Evolutionary conservation across 2,888 invertebrate genomes (phyloP).

Genomic region (Asteroscopus sphinx): DNA sequence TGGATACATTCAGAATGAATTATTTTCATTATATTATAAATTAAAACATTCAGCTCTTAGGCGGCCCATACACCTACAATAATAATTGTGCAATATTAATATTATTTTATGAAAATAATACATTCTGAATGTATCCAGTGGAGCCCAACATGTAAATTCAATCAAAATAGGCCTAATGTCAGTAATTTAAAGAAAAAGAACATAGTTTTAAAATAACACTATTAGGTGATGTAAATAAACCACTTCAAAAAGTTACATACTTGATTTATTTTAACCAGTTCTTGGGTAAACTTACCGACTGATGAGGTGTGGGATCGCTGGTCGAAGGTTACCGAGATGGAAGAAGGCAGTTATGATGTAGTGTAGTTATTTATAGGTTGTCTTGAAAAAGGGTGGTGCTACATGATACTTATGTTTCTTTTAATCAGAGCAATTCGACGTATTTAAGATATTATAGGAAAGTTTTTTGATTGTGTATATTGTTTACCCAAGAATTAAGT

Average conservation of each 20-base stretch:
- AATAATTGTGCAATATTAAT: too few species aligned
- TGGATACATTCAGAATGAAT: slow-evolving; percentile 4
- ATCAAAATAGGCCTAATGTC: slow-evolving; percentile 12
- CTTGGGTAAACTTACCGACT: slow-evolving; percentile 8
- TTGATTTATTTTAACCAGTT: slow-evolving; percentile 4
- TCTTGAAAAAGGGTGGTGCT: slow-evolving; percentile 50
- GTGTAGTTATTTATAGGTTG: slow-evolving; percentile 32
- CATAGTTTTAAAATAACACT: background rate
- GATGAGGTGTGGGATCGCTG: background rate
- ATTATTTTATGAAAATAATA: slow-evolving; percentile 1
- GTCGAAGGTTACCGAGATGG: slow-evolving; percentile 1
- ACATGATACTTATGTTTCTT: slow-evolving; percentile 36
- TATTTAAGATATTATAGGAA: slow-evolving; percentile 30
- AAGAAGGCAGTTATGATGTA: slow-evolving; percentile 8
- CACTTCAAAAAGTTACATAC: slow-evolving; percentile 3
- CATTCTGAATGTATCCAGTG: slow-evolving; percentile 3
- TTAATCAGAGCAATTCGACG: slow-evolving; percentile 31
- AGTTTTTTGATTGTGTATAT: slow-evolving; percentile 38
- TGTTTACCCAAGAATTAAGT: slow-evolving; percentile 27
- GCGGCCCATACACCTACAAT: too few species aligned
- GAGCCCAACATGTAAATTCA: background rate
- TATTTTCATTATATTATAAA: slow-evolving; percentile 1
- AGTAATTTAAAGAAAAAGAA: background rate
- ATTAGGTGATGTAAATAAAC: slow-evolving; percentile 1
- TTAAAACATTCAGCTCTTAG: too few species aligned